These are phyloP conservation scores for Eulithis testata DNA, from an alignment of 2,888 invertebrate genomes.

Conservation along the genomic window DNA sequence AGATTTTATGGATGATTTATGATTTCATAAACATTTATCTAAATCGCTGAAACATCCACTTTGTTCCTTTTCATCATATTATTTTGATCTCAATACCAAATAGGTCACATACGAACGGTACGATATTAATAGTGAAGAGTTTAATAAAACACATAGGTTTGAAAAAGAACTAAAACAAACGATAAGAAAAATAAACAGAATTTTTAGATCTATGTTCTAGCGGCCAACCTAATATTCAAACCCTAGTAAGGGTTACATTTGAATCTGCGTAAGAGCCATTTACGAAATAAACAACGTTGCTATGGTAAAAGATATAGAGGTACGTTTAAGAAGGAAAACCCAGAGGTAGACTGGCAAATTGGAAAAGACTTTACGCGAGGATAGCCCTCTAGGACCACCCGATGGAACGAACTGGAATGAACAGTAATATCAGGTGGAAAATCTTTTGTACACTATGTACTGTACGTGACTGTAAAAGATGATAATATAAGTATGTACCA, in stretches of 20 bases:
- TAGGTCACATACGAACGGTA: conserved; percentile 34
- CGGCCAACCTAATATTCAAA: background rate
- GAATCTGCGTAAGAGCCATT: too few relatives aligned
- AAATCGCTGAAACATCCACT: conserved; percentile 14
- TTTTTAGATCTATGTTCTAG: conserved; percentile 7
- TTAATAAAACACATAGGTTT: conserved; percentile 24
- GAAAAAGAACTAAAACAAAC: conserved; percentile 16
- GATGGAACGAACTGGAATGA: too few relatives aligned
- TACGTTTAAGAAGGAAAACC: too few relatives aligned
- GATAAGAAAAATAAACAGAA: background rate
- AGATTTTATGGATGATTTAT: conserved; percentile 3
- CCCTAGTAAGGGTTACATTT: too few relatives aligned
- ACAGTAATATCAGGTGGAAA: background rate
- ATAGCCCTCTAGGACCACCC: too few relatives aligned
- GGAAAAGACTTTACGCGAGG: too few relatives aligned
- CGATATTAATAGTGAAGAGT: conserved; percentile 4
- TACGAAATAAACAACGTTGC: too few relatives aligned
- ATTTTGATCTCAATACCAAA: conserved; percentile 37
- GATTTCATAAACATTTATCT: conserved; percentile 7
- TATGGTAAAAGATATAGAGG: too few relatives aligned
- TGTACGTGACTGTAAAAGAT: background rate
- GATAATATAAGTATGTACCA: background rate
- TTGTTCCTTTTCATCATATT: conserved; percentile 31
- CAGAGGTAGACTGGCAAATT: too few relatives aligned
- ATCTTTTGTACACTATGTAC: background rate